Evolutionary conservation across 1,140 invertebrate species (phyloP), one percentile per base, ranked within the genome.

Genomic region (Nomia melanderi): DNA sequence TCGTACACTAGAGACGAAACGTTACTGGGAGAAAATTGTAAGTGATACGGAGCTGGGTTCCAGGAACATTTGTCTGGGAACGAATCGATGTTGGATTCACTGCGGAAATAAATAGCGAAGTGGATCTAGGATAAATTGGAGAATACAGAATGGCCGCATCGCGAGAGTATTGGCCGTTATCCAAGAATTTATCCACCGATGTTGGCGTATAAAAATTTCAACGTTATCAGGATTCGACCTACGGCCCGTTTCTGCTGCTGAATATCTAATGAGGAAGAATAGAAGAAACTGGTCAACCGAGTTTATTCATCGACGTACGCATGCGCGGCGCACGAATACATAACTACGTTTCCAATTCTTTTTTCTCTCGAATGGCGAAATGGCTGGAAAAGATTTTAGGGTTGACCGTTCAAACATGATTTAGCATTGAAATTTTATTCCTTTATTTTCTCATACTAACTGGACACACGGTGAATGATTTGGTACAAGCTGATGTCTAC

Each of bases 181-280:
- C 85, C 85, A 87, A 74, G 78, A 86, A 87, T 84, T 77, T 78
- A 81, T 82, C 73, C 73, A 47, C n/a, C 65, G 60, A 79, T 84
- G 73, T 83, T 41, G 69, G 63, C 59, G 72, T 82, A 82, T 87
- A 81, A 88, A 86, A 84, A 87, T 86, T 88, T 88, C 84, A 84
- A 82, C 83, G 78, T 82, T 86, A 84, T 85, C 79, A 82, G 67
- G 73, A 79, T 86, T 82, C 77, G 81, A 83, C 63, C 50, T 60
- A 50, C 44, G 70, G 70, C 54, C 54, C 54, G 60, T 57, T 41
- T 36, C 39, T 65, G 44, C 25, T 50, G 27, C n/a, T 36, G 73
- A 75, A 86, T 82, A 77, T 79, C 74, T 70, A 63, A 77, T 54
- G 59, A 75, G 67, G 53, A 57, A 39, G 74, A 77, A 69, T 60